Conservation (phyloP, 1,140 invertebrate species). For the Rhopalosiphum padi region DNA sequence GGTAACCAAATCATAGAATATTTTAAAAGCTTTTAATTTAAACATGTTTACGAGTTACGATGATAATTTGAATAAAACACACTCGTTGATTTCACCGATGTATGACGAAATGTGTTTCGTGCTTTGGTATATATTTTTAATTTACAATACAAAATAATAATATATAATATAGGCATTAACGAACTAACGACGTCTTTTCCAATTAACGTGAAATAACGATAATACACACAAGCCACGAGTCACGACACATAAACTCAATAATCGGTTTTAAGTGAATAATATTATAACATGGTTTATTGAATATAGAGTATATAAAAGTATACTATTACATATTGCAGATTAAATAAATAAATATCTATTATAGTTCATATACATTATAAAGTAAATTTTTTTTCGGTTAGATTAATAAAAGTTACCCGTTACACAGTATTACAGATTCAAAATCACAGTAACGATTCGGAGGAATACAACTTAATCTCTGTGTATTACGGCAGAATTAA, state of each 20-base stretch:
- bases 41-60: slow-evolving; percentile 20
- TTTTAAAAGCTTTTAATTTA: slow-evolving; percentile 42
- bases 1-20: slow-evolving; percentile 13
- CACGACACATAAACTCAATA: background rate
- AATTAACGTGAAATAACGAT: slow-evolving; percentile 8
- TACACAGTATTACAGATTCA: background rate
- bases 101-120: slow-evolving; percentile 34
- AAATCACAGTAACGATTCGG: background rate
- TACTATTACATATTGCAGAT: no score
- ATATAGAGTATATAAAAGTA: background rate
- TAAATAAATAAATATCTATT: background rate
- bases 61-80: slow-evolving; percentile 34
- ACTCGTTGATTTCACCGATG: slow-evolving; percentile 9
- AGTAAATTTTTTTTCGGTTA: background rate
- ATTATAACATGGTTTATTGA: background rate
- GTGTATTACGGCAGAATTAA: background rate
- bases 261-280: background rate
- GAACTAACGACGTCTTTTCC: background rate
- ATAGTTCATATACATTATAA: background rate
- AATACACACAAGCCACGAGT: background rate
- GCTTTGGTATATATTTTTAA: background rate
- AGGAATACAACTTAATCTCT: background rate
- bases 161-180: slow-evolving; percentile 4
- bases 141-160: background rate
- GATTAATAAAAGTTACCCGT: background rate